Conservation (phyloP, 2,797 vertebrate genomes). For the Rallus crepitans region DNA sequence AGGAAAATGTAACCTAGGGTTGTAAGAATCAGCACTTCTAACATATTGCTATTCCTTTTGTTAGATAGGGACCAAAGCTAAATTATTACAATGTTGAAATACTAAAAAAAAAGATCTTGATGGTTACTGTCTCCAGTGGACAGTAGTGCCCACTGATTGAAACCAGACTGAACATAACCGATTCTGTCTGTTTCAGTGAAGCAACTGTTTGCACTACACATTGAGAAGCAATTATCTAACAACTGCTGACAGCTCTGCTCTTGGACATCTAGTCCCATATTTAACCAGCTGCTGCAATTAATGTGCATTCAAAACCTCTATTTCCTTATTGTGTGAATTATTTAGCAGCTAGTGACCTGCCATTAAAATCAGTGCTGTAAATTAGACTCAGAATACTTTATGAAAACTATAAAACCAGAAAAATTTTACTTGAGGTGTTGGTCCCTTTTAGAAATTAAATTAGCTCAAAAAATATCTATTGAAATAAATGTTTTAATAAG, state of each 20-base stretch:
- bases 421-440: neutral
- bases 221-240: conserved; percentile 65
- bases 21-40: neutral
- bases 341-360: neutral
- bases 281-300: conserved; percentile 46
- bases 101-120: neutral
- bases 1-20: neutral
- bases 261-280: neutral
- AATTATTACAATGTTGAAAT: neutral
- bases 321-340: neutral
- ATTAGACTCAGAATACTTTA: neutral
- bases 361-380: neutral
- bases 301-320: neutral
- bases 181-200: conserved; percentile 22
- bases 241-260: conserved; percentile 50
- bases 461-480: neutral
- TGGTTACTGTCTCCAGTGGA: neutral
- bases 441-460: neutral
- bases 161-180: conserved; percentile 31
- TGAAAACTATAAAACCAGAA: neutral
- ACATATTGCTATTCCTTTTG: neutral
- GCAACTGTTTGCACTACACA: neutral
- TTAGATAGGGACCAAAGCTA: neutral
- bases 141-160: neutral
- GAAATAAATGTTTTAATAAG: neutral